These are phyloP conservation scores for Myiozetetes cayanensis DNA, from an alignment of 2,113 vertebrate genomes.

Conservation along the genomic window DNA sequence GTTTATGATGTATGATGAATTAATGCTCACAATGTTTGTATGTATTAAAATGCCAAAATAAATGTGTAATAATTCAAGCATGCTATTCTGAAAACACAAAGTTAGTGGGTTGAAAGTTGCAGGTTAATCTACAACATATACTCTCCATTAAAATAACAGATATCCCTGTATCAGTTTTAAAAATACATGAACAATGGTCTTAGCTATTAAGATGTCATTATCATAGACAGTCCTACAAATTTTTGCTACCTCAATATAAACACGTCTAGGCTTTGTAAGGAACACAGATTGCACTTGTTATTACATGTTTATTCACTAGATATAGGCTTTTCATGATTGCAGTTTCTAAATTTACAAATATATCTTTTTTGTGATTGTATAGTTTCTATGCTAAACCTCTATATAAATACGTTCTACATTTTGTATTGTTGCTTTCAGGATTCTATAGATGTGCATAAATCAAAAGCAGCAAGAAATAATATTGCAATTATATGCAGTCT, in stretches of 20 bases:
- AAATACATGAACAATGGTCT: neutral
- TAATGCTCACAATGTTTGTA: neutral
- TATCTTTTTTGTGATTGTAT: neutral
- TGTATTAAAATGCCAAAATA: neutral
- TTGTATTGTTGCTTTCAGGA: neutral
- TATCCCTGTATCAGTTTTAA: neutral
- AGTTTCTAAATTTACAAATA: neutral
- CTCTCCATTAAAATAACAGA: neutral
- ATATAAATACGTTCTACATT: neutral
- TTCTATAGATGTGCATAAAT: neutral
- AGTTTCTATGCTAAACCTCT: neutral
- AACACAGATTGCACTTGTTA: neutral
- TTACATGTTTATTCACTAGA: neutral
- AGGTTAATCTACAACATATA: neutral
- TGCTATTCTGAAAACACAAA: neutral
- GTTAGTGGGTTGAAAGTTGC: neutral
- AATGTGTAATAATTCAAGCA: neutral
- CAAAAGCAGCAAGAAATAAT: neutral
- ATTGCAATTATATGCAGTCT: neutral
- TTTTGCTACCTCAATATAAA: conserved; percentile 4
- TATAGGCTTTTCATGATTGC: neutral
- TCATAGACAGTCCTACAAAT: neutral
- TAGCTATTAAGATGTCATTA: neutral
- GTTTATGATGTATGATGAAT: neutral
- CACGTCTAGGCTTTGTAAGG: neutral